phyloP scores from a whole-genome alignment of 2,113 vertebrate species.

The Nestor notabilis region DNA sequence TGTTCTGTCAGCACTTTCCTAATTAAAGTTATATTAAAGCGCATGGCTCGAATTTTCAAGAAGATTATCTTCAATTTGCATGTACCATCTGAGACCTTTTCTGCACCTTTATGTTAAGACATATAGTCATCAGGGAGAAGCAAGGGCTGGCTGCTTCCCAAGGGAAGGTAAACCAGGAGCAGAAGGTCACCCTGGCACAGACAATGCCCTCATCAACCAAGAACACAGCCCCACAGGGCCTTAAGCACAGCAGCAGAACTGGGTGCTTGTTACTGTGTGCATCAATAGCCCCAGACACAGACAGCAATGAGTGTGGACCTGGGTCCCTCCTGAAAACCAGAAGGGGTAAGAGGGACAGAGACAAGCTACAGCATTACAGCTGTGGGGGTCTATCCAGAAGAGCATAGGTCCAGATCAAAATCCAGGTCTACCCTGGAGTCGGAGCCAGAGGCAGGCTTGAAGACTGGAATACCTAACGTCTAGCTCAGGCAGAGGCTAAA shows the following conservation, averaged over 20 bases:
- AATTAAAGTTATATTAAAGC: neutral
- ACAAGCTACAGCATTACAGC: neutral
- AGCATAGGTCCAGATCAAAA: neutral
- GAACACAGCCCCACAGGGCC: neutral
- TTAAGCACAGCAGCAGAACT: neutral
- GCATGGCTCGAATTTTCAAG: neutral
- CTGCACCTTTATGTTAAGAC: neutral
- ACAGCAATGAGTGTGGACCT: neutral
- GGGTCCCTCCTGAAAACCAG: neutral
- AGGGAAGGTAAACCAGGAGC: neutral
- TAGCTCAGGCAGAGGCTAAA: fast-evolving
- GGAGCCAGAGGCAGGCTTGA: fast-evolving
- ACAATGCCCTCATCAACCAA: neutral
- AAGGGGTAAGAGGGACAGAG: neutral
- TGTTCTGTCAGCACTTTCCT: neutral
- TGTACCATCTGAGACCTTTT: neutral
- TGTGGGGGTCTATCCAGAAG: neutral
- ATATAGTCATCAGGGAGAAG: neutral
- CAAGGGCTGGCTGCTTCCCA: neutral
- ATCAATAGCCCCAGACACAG: neutral
- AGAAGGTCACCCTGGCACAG: neutral
- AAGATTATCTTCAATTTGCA: neutral
- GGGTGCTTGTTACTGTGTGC: neutral
- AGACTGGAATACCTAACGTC: fast-evolving
- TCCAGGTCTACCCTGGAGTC: too few species aligned